Percentiles rank a stretch among this genome's conserved stretches.
Conservation (phyloP, 2,113 vertebrate genomes). For the Siniperca knerii region DNA sequence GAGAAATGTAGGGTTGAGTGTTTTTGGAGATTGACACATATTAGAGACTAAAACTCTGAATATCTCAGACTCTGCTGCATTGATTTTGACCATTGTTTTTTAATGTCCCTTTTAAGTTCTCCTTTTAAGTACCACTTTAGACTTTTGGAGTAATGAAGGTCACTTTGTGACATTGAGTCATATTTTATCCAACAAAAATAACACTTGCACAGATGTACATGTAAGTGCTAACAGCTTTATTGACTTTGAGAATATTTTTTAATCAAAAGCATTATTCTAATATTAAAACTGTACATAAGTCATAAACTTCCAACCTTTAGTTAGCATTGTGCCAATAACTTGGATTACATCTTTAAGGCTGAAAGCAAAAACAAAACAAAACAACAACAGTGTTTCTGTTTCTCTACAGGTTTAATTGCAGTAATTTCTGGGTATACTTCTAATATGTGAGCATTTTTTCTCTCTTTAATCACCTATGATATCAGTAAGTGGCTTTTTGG, state of each 20-base stretch:
- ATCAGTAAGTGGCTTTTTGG: slow-evolving; percentile 51
- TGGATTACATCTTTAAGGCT: not conserved
- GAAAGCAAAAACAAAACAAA: not conserved
- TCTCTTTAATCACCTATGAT: slow-evolving; percentile 44
- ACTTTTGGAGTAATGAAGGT: too few species aligned
- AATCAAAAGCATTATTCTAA: not conserved
- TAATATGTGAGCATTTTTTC: slow-evolving; percentile 33
- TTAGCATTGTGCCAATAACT: not conserved
- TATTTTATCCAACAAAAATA: too few species aligned
- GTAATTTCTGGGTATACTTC: slow-evolving; percentile 15
- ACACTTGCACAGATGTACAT: too few species aligned
- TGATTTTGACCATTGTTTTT: too few species aligned
- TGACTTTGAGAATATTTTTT: not conserved
- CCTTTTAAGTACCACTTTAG: too few species aligned
- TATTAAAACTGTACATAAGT: not conserved
- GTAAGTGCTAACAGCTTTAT: not conserved
- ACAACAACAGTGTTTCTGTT: not conserved
- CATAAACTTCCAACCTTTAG: not conserved
- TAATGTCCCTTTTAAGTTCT: too few species aligned
- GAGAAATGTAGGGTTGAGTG: too few species aligned
- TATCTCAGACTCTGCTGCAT: too few species aligned
- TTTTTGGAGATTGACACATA: too few species aligned
- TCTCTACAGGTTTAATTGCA: not conserved
- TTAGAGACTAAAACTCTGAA: too few species aligned
- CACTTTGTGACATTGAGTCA: too few species aligned